These are phyloP conservation scores for Drosophila cognata DNA, from an alignment of 2,888 invertebrate genomes.

Conservation along the genomic window DNA sequence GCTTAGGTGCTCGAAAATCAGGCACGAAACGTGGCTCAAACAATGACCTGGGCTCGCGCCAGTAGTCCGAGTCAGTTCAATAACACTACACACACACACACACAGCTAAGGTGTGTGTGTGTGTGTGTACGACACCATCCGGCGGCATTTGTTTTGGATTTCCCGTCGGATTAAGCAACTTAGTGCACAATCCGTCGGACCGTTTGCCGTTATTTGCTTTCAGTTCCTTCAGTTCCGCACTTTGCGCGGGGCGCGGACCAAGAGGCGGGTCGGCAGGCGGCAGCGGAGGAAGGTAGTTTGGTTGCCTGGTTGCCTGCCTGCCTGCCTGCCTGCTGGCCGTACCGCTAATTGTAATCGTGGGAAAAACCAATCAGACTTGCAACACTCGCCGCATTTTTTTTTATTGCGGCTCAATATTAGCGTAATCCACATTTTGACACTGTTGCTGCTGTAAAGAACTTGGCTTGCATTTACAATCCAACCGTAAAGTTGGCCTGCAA, in stretches of 20 bases:
- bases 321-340: constrained; percentile 11
- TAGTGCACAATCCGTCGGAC: constrained; percentile 68
- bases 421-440: constrained; percentile 65
- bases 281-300: background rate
- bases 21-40: constrained; percentile 22
- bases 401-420: constrained; percentile 72
- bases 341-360: constrained; percentile 74
- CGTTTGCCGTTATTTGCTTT: constrained; percentile 21
- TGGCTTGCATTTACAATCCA: constrained; percentile 63
- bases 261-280: background rate
- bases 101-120: background rate
- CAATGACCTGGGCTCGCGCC: constrained; percentile 39
- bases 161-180: constrained; percentile 78
- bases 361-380: constrained; percentile 77
- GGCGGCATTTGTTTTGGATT: constrained; percentile 75
- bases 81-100: constrained; percentile 49
- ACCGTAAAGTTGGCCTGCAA: constrained; percentile 2
- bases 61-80: constrained; percentile 59
- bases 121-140: constrained; percentile 35
- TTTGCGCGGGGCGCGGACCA: constrained; percentile 17
- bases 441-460: constrained; percentile 60
- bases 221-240: constrained; percentile 57
- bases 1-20: constrained; percentile 40
- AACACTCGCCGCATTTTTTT: constrained; percentile 56
- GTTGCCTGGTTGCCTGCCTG: constrained; percentile 4